Conservation (phyloP, 2,113 vertebrate species). For the Cyprinodon brontotheroides region DNA sequence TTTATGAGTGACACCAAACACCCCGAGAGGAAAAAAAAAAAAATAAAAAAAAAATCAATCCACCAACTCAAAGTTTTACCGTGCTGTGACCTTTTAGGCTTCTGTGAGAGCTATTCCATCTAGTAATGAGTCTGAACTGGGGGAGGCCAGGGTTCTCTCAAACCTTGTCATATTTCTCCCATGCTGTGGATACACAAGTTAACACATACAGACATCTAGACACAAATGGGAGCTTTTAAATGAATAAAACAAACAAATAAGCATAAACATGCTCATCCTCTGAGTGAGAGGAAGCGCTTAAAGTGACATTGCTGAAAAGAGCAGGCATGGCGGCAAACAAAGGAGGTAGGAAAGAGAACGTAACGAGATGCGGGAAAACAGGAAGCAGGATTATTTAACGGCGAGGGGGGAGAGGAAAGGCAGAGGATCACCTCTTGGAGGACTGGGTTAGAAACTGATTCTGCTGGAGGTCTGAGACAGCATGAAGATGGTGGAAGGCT, state of each 20-base stretch:
- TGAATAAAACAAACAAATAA: neutral
- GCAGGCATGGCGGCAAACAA: constrained; percentile 16
- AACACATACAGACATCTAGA: constrained; percentile 29
- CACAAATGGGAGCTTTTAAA: constrained; percentile 4
- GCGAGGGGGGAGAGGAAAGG: constrained; percentile 39
- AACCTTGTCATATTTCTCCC: constrained; percentile 77
- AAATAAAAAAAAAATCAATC: neutral
- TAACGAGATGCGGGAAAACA: neutral
- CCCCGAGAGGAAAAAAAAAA: neutral
- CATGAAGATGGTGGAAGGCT: constrained; percentile 99
- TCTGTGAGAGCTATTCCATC: constrained; percentile 85
- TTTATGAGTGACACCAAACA: constrained; percentile 11
- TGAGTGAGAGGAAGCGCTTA: neutral
- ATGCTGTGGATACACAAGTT: constrained; percentile 83
- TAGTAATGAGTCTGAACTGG: constrained; percentile 86
- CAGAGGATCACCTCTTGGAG: constrained; percentile 87
- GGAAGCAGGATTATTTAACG: neutral
- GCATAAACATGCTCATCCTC: constrained; percentile 27
- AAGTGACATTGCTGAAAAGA: neutral
- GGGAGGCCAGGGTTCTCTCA: constrained; percentile 78
- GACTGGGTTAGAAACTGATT: constrained; percentile 90
- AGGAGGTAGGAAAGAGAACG: neutral
- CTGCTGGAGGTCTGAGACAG: constrained; percentile 98
- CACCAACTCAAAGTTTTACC: constrained; percentile 79
- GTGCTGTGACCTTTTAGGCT: constrained; percentile 79